phyloP scores from a whole-genome alignment of 2,113 vertebrate genomes.

The Prinia subflava region DNA sequence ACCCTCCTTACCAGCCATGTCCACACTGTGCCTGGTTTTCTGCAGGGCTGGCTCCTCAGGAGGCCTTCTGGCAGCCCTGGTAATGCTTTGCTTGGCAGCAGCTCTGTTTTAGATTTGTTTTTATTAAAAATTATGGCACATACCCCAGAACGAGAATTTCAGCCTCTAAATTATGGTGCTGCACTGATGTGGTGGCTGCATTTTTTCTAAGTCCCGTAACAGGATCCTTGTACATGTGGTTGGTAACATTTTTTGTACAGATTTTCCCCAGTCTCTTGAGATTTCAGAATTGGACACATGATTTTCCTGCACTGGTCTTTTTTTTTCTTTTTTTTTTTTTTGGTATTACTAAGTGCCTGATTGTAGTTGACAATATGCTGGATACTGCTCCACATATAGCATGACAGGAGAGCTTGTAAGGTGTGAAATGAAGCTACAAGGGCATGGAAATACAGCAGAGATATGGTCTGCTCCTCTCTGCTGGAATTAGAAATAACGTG shows the following conservation, averaged over 20 bases:
- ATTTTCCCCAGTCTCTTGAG: not conserved
- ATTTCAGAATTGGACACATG: not conserved
- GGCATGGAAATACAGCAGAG: not conserved
- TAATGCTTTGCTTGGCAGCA: constrained; percentile 39
- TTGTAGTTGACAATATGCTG: not conserved
- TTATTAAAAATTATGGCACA: constrained; percentile 29
- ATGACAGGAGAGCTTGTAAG: not conserved
- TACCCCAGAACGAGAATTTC: not conserved
- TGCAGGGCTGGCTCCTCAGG: not conserved
- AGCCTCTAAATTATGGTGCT: not conserved
- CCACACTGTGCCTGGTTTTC: not conserved
- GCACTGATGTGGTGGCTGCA: not conserved
- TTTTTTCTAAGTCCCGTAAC: not conserved
- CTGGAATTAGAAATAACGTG: not conserved
- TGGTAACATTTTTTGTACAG: not conserved
- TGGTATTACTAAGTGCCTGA: not conserved
- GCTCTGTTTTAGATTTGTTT: not conserved
- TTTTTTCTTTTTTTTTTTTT: rapidly evolving
- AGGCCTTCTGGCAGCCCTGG: not conserved
- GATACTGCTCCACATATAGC: not conserved
- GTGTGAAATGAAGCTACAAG: not conserved
- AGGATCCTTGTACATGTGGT: not conserved
- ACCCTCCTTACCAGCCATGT: not conserved
- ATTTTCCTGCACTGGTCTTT: not conserved
- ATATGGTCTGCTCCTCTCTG: not conserved